Percentiles rank a stretch among this genome's conserved stretches.
Evolutionary conservation across 2,888 invertebrate genomes (phyloP).

Genomic region (Halictus ligatus): DNA sequence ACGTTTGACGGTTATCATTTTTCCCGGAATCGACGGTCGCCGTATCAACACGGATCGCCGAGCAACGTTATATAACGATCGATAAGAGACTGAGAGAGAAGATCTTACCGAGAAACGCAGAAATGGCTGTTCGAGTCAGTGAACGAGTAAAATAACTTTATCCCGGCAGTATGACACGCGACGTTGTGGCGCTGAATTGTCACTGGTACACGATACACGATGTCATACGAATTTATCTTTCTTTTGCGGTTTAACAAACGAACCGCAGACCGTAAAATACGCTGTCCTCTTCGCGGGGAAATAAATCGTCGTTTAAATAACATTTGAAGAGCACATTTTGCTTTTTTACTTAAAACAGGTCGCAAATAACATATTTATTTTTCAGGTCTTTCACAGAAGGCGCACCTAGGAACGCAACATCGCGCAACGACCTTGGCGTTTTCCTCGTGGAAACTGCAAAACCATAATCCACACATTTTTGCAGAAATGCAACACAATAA

Average conservation of each 20-base stretch:
- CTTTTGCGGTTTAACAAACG: background rate
- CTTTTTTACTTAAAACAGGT: background rate
- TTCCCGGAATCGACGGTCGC: background rate
- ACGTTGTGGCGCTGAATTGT: constrained; percentile 5
- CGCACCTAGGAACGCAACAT: background rate
- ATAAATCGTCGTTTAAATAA: background rate
- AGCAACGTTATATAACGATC: background rate
- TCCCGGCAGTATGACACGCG: background rate
- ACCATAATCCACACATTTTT: background rate
- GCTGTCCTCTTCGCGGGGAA: background rate
- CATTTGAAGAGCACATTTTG: background rate
- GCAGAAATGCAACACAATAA: background rate
- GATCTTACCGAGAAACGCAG: background rate
- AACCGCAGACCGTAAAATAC: background rate
- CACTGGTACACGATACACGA: background rate
- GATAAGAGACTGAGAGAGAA: background rate
- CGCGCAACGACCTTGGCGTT: background rate
- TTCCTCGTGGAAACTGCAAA: background rate
- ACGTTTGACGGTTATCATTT: background rate
- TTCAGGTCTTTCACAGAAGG: background rate
- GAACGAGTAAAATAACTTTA: constrained; percentile 15
- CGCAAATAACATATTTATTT: background rate
- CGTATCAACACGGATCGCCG: background rate
- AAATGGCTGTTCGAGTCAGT: background rate
- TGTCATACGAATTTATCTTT: background rate